A percentile compares a stretch with the other conserved stretches of the same genome.
These are phyloP conservation scores for Ptychochromis oligacanthus DNA, from an alignment of 2,113 vertebrate genomes.

Conservation along the genomic window DNA sequence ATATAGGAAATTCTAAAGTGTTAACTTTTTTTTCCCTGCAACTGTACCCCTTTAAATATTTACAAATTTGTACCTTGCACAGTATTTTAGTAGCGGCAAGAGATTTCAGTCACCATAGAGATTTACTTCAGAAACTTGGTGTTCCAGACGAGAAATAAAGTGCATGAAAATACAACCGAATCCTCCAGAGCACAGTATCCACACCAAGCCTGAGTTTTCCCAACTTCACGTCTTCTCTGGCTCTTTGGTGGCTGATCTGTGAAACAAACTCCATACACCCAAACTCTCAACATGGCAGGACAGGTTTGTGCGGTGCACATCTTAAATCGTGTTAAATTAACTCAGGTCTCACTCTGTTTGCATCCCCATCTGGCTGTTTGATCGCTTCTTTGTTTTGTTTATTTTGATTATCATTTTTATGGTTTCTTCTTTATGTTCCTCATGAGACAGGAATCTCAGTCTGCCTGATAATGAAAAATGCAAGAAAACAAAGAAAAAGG, in stretches of 20 bases:
- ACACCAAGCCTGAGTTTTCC: constrained; percentile 2
- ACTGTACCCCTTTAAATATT: background rate
- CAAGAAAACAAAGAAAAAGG: constrained; percentile 10
- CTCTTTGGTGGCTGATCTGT: background rate
- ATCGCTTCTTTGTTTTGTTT: constrained; percentile 10
- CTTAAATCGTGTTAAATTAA: constrained; percentile 2
- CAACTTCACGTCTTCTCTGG: background rate
- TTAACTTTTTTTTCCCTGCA: background rate
- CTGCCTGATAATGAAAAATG: constrained; percentile 7
- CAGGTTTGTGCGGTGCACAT: background rate
- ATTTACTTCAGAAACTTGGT: constrained; percentile 23
- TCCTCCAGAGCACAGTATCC: background rate
- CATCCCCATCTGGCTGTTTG: constrained; percentile 19
- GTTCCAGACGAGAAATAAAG: constrained; percentile 20
- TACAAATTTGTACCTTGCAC: background rate
- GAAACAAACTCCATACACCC: background rate
- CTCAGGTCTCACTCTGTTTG: background rate
- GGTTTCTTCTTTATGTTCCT: constrained; percentile 3
- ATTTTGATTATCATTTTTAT: constrained; percentile 29
- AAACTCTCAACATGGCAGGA: background rate
- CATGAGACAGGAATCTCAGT: background rate
- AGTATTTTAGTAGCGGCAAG: background rate
- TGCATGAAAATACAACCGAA: constrained; percentile 5
- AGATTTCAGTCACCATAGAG: constrained; percentile 35
- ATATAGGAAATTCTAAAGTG: background rate